Percentiles rank a stretch among this genome's conserved stretches.
Evolutionary conservation across 2,888 invertebrate species (phyloP).

Genomic region (Apomyelois bistriatella): DNA sequence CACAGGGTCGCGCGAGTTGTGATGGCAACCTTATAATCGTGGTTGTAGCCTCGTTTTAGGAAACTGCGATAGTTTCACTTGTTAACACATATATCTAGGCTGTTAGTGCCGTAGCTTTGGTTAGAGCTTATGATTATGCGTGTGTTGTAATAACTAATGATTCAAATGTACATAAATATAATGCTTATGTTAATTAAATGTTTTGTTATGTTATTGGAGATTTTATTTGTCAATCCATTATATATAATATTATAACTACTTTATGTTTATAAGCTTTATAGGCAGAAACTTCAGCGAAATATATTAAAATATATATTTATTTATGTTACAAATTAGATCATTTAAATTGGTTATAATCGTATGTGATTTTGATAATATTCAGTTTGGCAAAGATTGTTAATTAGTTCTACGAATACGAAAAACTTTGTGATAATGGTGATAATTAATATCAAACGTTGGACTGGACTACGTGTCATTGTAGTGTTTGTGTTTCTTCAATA

Average conservation of each 20-base stretch:
- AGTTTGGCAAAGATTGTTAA: constrained; percentile 10
- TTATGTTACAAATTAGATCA: too few species aligned
- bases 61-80: not conserved
- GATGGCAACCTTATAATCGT: too few species aligned
- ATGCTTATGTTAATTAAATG: constrained; percentile 19
- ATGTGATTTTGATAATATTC: not conserved
- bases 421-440: constrained; percentile 18
- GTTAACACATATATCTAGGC: not conserved
- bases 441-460: not conserved
- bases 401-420: constrained; percentile 13
- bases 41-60: too few species aligned
- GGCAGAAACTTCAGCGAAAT: too few species aligned
- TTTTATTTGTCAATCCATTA: constrained; percentile 22
- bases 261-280: too few species aligned
- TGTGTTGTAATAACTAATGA: constrained; percentile 4
- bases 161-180: constrained; percentile 10
- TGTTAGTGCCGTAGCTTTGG: not conserved
- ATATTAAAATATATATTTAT: not conserved
- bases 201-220: constrained; percentile 22
- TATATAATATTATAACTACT: too few species aligned
- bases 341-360: too few species aligned
- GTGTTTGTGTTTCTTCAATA: constrained; percentile 26
- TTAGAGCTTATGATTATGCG: constrained; percentile 15
- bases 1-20: constrained; percentile 20
- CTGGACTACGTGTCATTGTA: constrained; percentile 22